phyloP scores from a whole-genome alignment of 2,888 invertebrate species.

The Megamerina dolium region DNA sequence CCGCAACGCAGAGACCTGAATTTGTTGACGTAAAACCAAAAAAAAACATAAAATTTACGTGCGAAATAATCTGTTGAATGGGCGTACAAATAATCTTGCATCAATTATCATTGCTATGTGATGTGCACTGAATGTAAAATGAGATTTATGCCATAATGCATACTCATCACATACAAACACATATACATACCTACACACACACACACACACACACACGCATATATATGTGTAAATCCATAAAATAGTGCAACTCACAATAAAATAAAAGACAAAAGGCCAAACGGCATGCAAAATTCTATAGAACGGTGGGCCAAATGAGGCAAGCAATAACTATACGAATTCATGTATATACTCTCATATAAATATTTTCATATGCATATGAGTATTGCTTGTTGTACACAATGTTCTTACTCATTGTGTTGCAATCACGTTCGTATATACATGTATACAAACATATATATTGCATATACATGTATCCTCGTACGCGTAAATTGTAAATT shows the following conservation, averaged over 20 bases:
- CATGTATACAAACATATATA: slow-evolving; percentile 1
- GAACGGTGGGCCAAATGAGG: too few relatives aligned
- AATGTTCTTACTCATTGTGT: too few relatives aligned
- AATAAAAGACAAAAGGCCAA: background rate
- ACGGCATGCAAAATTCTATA: slow-evolving; percentile 7
- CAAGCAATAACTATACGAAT: too few relatives aligned
- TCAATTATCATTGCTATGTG: too few relatives aligned
- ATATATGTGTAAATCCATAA: background rate
- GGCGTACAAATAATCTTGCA: too few relatives aligned
- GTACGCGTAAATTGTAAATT: background rate
- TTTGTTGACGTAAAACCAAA: slow-evolving; percentile 5
- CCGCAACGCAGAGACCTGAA: background rate
- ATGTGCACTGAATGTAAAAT: too few relatives aligned
- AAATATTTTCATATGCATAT: too few relatives aligned
- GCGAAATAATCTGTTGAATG: slow-evolving; percentile 7
- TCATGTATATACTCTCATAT: too few relatives aligned
- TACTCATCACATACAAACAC: too few relatives aligned
- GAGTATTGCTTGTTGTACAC: too few relatives aligned
- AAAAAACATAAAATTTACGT: slow-evolving; percentile 3
- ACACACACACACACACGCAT: background rate
- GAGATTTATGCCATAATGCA: too few relatives aligned
- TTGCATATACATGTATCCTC: background rate
- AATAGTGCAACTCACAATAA: background rate
- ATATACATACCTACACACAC: background rate
- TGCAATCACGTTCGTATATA: slow-evolving; percentile 2